phyloP scores from a whole-genome alignment of 2,797 vertebrate genomes.

The Siniperca obscura region DNA sequence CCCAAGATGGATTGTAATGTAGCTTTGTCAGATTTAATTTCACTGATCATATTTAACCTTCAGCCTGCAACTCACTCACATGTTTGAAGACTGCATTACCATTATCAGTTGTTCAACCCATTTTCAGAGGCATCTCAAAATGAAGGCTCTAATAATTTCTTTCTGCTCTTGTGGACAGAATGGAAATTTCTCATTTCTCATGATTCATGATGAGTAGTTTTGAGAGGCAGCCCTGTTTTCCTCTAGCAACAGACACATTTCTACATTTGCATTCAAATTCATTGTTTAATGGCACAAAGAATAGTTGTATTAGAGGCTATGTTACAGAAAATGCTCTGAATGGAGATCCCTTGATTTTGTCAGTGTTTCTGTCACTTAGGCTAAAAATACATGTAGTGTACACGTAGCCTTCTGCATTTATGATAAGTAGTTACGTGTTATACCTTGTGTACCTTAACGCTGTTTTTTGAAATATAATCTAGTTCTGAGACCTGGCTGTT shows the following conservation, averaged over 20 bases:
- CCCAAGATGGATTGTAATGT: conserved; percentile 89
- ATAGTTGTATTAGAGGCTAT: background rate
- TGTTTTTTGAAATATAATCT: background rate
- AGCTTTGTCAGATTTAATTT: conserved; percentile 87
- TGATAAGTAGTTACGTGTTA: background rate
- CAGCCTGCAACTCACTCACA: conserved; percentile 78
- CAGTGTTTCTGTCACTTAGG: background rate
- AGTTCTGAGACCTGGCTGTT: background rate
- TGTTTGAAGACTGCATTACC: conserved; percentile 79
- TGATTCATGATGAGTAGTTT: conserved; percentile 35
- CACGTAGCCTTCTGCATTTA: background rate
- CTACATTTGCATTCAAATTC: conserved; percentile 11
- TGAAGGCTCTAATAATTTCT: conserved; percentile 59
- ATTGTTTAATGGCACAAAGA: conserved; percentile 9
- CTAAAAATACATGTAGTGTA: background rate
- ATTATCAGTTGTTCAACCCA: conserved; percentile 74
- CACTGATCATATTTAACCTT: conserved; percentile 86
- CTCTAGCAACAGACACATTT: conserved; percentile 12
- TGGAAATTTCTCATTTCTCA: conserved; percentile 55
- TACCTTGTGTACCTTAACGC: background rate
- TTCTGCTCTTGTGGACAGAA: conserved; percentile 37
- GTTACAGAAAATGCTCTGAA: conserved; percentile 9
- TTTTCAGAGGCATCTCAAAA: conserved; percentile 57
- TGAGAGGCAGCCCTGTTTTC: conserved; percentile 14
- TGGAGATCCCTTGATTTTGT: background rate